phyloP scores from a whole-genome alignment of 2,888 invertebrate species.

The Steromphala cineraria region DNA sequence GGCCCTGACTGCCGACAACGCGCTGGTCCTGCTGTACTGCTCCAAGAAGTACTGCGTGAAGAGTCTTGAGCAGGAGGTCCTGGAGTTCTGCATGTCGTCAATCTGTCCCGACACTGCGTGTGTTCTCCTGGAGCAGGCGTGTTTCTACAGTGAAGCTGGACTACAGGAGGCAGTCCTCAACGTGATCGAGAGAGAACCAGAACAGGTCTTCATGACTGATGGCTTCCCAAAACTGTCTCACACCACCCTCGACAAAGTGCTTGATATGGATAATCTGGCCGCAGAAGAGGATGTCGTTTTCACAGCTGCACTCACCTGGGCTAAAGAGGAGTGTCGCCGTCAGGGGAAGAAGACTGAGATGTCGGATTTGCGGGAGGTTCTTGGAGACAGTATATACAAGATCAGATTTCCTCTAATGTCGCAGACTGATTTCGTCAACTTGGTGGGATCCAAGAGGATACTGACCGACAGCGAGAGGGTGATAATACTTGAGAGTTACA shows the following conservation, averaged over 20 bases:
- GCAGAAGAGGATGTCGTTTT: background rate
- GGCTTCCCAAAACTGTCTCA: background rate
- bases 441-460: background rate
- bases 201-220: background rate
- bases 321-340: background rate
- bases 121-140: background rate
- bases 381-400: background rate
- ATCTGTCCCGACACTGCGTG: background rate
- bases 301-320: background rate
- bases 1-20: background rate
- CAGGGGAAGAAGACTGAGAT: background rate
- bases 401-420: background rate
- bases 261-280: background rate
- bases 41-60: conserved; percentile 10
- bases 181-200: background rate
- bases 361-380: background rate
- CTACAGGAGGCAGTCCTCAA: background rate
- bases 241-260: background rate
- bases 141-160: background rate
- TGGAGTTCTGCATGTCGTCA: background rate
- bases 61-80: background rate
- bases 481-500: background rate
- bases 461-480: background rate
- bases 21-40: background rate
- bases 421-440: background rate